Evolutionary conservation across 2,888 invertebrate species (phyloP), one percentile per base, ranked within the genome.

Genomic region (Phalangium opilio): DNA sequence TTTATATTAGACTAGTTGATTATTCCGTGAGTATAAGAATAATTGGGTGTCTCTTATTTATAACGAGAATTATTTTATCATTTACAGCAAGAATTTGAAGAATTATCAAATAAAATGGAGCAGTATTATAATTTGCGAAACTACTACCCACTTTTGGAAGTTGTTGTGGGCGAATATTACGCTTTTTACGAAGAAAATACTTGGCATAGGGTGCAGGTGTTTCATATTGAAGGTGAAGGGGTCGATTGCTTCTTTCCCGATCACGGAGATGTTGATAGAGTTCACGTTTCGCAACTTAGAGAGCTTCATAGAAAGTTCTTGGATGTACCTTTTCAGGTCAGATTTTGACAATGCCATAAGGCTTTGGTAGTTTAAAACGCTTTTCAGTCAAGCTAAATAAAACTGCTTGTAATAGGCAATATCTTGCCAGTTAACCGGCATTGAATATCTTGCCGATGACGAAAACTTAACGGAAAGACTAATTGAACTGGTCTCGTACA

Each of bases 181-280:
- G 69, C 68, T 0, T 57, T 66, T 4, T 63, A 62, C 42, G 67
- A 70, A 1, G 63, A 62, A n/a, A 40, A 38, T 57, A 2, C 51
- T 53, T 76, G 62, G 75, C 73, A 60, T 71, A 61, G 76, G 53
- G 70, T 77, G 33, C 63, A 74, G 27, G 72, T 38, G 10, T 18
- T 38, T 15, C 14, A 10, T 3, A 10, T 11, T 2, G 38, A 38
- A 10, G 14, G n/a, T 15, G 8, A 17, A 10, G 38, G 8, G 12
- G 38, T n/a, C 2, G 63, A 69, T 10, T 79, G 79, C 45, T 79
- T 79, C 56, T 76, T 82, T 52, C 78, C 84, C 10, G 85, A 85
- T 64, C 76, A 74, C 54, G 84, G 84, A 0, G 81, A 81, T 55
- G 77, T 76, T 51, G 77, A 76, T 41, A 62, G 64, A 14, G 72